phyloP scores from a whole-genome alignment of 2,797 vertebrate species.

The Tragelaphus eurycerus region DNA sequence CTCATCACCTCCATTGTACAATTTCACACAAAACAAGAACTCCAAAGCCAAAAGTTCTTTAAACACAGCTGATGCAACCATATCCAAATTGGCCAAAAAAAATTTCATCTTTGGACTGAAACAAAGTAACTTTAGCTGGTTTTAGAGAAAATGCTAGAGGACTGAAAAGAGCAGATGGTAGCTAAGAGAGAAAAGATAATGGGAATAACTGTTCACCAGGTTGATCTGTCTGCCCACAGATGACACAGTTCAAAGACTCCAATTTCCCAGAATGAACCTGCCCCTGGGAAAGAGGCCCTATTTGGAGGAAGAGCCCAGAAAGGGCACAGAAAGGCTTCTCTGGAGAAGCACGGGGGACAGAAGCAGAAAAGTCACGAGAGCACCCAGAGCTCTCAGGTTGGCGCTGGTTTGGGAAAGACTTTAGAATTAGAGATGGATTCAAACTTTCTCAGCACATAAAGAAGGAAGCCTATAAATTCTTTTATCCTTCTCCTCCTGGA shows the following conservation, averaged over 20 bases:
- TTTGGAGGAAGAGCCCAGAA: background rate
- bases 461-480: background rate
- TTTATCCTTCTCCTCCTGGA: background rate
- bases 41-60: conserved; percentile 37
- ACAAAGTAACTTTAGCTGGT: conserved; percentile 38
- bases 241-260: background rate
- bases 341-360: too few species aligned
- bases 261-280: background rate
- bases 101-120: conserved; percentile 54
- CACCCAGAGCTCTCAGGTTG: background rate
- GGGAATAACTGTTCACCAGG: background rate
- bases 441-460: background rate
- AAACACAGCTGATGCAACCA: conserved; percentile 57
- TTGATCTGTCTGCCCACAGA: background rate
- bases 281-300: background rate
- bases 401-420: background rate
- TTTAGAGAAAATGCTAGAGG: conserved; percentile 52
- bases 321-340: background rate
- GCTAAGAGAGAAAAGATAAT: background rate
- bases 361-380: background rate
- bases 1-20: conserved; percentile 14
- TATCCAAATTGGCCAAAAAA: conserved; percentile 53
- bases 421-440: background rate
- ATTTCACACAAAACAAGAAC: conserved; percentile 53
- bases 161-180: background rate